Evolutionary conservation across 2,888 invertebrate genomes (phyloP), one percentile per base, ranked within the genome.

Genomic region (Sinohyriopsis cumingii): DNA sequence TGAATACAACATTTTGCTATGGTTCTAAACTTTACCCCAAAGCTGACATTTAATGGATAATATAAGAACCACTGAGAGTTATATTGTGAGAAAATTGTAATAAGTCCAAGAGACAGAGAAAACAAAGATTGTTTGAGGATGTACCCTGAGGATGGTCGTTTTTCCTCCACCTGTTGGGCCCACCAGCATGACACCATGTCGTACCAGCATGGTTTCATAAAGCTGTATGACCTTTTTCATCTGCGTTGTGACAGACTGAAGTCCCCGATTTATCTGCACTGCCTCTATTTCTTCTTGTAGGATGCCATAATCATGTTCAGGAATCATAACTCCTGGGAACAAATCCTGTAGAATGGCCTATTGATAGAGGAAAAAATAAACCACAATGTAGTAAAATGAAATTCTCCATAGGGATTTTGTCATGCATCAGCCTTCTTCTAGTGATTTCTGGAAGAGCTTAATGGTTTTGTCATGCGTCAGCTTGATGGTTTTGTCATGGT

Each of bases 131-230:
- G 2, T 45, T 0, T 45, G 45, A 24, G 6, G 20, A 82, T 91
- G 90, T 89, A 95, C 95, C 81, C 92, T 92, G 67, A 96, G 92
- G 15, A 95, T 93, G 0, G 94, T 93, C 0, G 95, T 94, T 89
- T 96, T 96, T 5, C 96, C 96, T 4, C 95, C 94, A 0, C 96
- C 96, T 0, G 96, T 95, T 0, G 96, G 96, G 0, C 96, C 96
- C 0, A 96, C 96, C 75, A 96, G 90, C 96, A 97, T 96, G 1
- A 96, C 96, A 4, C 96, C 96, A 93, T 96, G 96, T 24, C 96
- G 92, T 5, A 96, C 96, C 77, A 94, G 93, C 95, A 96, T 95
- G 0, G 96, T 96, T 89, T 96, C 96, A 86, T 95, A 95, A 18
- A 96, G 91, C 87, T 97, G 96, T 75, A 96, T 95, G 24, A 94